Conservation (phyloP, 2,888 invertebrate species). For the Phortica okadai region DNA sequence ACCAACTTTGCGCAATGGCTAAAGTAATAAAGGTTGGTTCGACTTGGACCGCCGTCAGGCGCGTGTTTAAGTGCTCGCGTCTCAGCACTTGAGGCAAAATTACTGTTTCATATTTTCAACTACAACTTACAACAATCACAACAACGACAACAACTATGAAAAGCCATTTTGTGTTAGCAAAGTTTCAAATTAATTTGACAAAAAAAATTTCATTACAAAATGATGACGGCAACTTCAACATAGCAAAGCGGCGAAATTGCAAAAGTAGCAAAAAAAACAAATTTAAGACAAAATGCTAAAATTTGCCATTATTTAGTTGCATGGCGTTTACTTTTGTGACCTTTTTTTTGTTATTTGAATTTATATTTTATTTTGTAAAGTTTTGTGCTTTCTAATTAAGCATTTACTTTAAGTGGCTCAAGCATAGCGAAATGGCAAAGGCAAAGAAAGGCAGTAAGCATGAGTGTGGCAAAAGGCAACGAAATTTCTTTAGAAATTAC, state of each 20-base stretch:
- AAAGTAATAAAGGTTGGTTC: not conserved
- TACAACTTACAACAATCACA: no score
- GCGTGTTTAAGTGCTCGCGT: constrained; percentile 60
- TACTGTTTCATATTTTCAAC: no score
- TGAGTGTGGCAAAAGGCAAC: not conserved
- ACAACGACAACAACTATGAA: no score
- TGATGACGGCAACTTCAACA: no score
- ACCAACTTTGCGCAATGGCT: constrained; percentile 33
- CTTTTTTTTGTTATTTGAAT: constrained; percentile 2
- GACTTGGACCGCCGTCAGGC: constrained; percentile 25
- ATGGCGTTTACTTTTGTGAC: not conserved
- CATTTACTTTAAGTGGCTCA: constrained; percentile 12
- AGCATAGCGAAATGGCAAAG: constrained; percentile 10
- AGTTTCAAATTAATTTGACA: no score
- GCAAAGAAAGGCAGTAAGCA: not conserved
- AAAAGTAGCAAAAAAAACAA: constrained; percentile 11
- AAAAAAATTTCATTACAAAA: no score
- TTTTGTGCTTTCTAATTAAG: constrained; percentile 29
- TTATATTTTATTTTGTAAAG: not conserved
- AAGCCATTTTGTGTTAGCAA: no score
- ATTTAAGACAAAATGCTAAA: constrained; percentile 9
- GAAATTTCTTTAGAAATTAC: constrained; percentile 21
- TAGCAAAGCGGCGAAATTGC: constrained; percentile 8
- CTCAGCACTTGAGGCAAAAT: constrained; percentile 52
- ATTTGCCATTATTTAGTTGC: not conserved